Conservation (phyloP, 1,140 invertebrate species). For the Magallana gigas region DNA sequence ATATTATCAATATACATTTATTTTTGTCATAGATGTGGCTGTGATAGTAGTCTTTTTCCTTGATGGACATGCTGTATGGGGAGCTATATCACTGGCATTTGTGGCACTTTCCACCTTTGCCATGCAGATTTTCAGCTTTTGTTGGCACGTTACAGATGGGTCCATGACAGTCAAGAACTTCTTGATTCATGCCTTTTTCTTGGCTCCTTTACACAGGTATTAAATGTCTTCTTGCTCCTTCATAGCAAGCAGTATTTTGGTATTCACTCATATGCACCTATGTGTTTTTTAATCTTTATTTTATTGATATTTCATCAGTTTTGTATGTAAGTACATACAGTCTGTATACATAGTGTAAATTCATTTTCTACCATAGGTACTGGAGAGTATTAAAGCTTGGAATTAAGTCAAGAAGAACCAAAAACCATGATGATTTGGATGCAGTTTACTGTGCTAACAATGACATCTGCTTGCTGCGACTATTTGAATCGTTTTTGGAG, state of each 20-base stretch:
- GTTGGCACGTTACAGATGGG: constrained; percentile 68
- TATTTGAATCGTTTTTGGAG: constrained; percentile 94
- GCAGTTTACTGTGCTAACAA: constrained; percentile 63
- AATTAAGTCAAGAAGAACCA: constrained; percentile 50
- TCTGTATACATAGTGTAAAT: background rate
- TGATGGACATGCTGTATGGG: constrained; percentile 64
- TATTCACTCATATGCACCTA: no score
- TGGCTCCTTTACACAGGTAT: constrained; percentile 70
- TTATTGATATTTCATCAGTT: no score
- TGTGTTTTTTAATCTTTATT: no score
- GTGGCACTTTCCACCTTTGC: constrained; percentile 61
- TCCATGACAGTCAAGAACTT: constrained; percentile 34
- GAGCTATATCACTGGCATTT: constrained; percentile 61
- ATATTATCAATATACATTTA: background rate
- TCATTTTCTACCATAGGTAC: constrained; percentile 59
- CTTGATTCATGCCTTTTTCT: constrained; percentile 62
- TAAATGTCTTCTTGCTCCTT: background rate
- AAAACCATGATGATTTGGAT: constrained; percentile 57
- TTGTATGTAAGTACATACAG: no score
- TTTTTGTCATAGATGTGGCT: background rate
- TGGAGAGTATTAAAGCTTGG: constrained; percentile 57
- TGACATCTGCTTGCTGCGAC: constrained; percentile 83
- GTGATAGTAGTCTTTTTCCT: constrained; percentile 26
- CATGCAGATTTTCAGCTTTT: constrained; percentile 69
- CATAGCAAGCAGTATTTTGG: no score